Conservation (phyloP, 2,888 invertebrate genomes). For the Actias luna region DNA sequence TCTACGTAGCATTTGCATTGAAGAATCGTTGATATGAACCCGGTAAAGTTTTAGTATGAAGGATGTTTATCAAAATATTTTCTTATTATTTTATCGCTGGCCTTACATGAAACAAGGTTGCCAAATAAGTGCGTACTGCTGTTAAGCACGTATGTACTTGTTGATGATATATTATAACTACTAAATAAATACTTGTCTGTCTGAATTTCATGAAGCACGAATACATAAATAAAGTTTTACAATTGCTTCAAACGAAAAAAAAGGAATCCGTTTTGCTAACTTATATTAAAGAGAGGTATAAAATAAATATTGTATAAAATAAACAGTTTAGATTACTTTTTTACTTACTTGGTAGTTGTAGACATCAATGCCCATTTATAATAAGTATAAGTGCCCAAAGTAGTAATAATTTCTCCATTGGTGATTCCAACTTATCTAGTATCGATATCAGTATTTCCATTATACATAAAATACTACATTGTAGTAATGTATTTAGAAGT, state of each 20-base stretch:
- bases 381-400: no score
- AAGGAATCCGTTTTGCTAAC: no score
- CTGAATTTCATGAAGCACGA: neutral
- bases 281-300: no score
- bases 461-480: neutral
- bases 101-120: slow-evolving; percentile 22
- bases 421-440: neutral
- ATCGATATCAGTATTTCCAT: neutral
- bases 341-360: no score
- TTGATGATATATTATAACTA: slow-evolving; percentile 7
- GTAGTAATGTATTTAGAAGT: neutral
- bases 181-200: slow-evolving; percentile 6
- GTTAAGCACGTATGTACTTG: slow-evolving; percentile 16
- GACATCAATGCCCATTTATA: no score
- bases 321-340: no score
- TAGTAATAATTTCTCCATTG: neutral
- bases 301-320: no score
- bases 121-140: slow-evolving; percentile 19
- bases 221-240: neutral
- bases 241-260: neutral
- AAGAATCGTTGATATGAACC: slow-evolving; percentile 18
- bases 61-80: slow-evolving; percentile 20
- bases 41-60: slow-evolving; percentile 19
- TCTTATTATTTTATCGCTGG: slow-evolving; percentile 22
- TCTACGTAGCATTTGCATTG: slow-evolving; percentile 18